These are phyloP conservation scores for Grapholita molesta DNA, from an alignment of 1,140 invertebrate genomes.

Conservation along the genomic window DNA sequence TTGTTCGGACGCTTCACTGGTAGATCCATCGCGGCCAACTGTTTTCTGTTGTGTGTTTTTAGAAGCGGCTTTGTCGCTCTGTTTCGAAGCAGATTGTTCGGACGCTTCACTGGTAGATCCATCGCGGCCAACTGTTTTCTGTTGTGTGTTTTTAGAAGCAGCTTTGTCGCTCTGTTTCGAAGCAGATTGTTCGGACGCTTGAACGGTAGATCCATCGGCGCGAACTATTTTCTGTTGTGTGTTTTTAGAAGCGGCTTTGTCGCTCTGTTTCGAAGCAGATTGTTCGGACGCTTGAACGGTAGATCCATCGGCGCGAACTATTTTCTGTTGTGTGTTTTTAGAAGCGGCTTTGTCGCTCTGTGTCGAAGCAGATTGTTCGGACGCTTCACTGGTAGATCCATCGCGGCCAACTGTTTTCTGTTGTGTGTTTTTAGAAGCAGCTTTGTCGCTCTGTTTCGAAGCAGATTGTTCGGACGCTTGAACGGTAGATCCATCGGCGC, in stretches of 20 bases:
- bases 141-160: not conserved
- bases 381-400: not conserved
- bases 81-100: not conserved
- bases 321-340: not conserved
- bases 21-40: not conserved
- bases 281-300: not conserved
- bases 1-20: not conserved
- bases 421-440: not conserved
- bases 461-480: not conserved
- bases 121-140: not conserved
- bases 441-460: not conserved
- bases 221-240: not conserved
- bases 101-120: not conserved
- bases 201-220: not conserved
- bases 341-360: not conserved
- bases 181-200: not conserved
- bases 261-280: not conserved
- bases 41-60: not conserved
- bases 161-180: not conserved
- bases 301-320: not conserved
- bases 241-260: not conserved
- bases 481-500: not conserved
- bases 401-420: not conserved
- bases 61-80: not conserved
- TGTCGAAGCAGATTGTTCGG: not conserved